These are phyloP conservation scores for Hydrotaea cyrtoneurina DNA, from an alignment of 2,888 invertebrate species.

Conservation along the genomic window DNA sequence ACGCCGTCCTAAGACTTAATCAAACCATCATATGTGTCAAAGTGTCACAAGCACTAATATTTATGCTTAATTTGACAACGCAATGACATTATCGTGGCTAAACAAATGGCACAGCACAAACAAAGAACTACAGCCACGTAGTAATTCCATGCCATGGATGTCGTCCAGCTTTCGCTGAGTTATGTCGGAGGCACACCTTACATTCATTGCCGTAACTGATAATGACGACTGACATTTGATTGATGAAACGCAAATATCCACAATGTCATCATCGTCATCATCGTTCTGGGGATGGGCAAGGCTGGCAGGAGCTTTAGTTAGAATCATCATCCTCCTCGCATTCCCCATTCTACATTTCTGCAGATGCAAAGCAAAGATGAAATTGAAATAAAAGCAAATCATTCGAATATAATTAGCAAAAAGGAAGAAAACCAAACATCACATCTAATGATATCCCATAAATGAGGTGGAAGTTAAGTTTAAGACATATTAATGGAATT, in stretches of 20 bases:
- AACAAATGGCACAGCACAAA: too few species aligned
- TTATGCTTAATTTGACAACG: background rate
- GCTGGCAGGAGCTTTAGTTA: too few species aligned
- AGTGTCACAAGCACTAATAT: background rate
- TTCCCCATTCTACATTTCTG: background rate
- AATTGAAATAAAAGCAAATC: background rate
- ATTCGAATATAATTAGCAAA: background rate
- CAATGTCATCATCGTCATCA: background rate
- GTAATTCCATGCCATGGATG: background rate
- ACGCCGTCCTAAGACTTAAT: background rate
- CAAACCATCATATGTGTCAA: background rate
- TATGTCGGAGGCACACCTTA: conserved; percentile 6
- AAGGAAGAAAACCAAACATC: too few species aligned
- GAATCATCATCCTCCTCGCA: background rate
- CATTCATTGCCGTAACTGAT: background rate
- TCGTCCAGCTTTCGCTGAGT: background rate
- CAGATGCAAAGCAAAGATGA: background rate
- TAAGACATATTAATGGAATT: too few species aligned
- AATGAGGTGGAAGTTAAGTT: too few species aligned
- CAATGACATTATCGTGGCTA: background rate
- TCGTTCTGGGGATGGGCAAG: background rate
- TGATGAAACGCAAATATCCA: conserved; percentile 10
- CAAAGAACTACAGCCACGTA: too few species aligned
- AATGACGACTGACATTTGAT: conserved; percentile 25
- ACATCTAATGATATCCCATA: too few species aligned